Percentiles rank a stretch among this genome's conserved stretches.
phyloP scores from a whole-genome alignment of 2,113 vertebrate species.

The Rutilus rutilus region DNA sequence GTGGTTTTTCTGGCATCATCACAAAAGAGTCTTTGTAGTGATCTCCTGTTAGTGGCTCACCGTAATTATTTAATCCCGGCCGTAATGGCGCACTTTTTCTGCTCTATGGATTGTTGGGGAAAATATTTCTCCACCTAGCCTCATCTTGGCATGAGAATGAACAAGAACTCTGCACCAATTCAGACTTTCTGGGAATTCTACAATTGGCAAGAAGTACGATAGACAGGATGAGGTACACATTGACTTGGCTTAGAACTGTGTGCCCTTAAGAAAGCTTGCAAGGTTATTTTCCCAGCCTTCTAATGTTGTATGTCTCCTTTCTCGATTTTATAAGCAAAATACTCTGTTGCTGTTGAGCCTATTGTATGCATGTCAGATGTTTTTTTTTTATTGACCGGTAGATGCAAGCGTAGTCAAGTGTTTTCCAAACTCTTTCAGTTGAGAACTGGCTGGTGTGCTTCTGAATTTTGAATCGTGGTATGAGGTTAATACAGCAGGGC shows the following conservation, averaged over 20 bases:
- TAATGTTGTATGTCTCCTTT: background rate
- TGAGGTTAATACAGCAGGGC: conserved; percentile 50
- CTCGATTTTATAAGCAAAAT: background rate
- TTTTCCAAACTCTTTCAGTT: conserved; percentile 44
- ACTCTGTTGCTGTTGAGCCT: background rate
- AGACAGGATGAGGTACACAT: background rate
- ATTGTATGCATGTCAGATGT: conserved; percentile 24
- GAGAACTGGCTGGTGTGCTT: background rate
- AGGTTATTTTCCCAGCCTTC: conserved; percentile 16
- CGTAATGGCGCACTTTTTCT: conserved; percentile 46
- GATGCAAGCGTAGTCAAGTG: conserved; percentile 20
- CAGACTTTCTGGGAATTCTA: conserved; percentile 44
- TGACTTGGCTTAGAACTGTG: conserved; percentile 3
- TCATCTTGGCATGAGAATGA: conserved; percentile 48
- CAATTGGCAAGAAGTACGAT: conserved; percentile 9
- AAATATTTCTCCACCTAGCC: conserved; percentile 55
- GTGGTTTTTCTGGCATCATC: conserved; percentile 59
- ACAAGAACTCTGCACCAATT: conserved; percentile 41
- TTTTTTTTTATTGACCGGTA: conserved; percentile 32
- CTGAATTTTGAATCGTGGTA: conserved; percentile 33
- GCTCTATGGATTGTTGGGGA: conserved; percentile 45
- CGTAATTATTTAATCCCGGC: conserved; percentile 67
- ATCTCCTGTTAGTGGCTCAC: conserved; percentile 58
- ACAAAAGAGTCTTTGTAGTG: conserved; percentile 66
- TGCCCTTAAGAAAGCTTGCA: conserved; percentile 19